Base-by-base conservation (phyloP, 2,113 vertebrate genomes). In the Lampris megalopsis region DNA sequence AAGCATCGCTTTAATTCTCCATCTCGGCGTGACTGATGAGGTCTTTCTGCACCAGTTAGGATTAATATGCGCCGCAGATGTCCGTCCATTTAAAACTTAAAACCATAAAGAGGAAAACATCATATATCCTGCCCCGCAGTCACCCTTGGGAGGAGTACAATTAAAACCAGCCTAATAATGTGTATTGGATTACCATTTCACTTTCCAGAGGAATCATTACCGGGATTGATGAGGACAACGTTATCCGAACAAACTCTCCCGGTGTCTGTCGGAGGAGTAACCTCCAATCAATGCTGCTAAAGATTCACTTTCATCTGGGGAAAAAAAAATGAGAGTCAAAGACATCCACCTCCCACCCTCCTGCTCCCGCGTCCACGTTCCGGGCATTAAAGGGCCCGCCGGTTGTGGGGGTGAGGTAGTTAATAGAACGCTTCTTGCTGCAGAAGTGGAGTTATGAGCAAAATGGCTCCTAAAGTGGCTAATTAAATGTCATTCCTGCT, bases 121-220 rank as follows among this genome's bases (percentile, higher is more conserved):
- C 36, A 63, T 75, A 68, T 82, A 83, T 77, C 42, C 75, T 76
- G 69, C 50, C 56, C 54, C 60, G 37, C 40, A 45, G 1, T 3
- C 54, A 67, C 66, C 49, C 45, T 13, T 43, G 71, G 82, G 83
- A 83, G 65, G 49, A 45, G 62, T 66, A 81, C 83, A 86, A 87
- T 91, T 90, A 89, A 88, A 88, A 88, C 50, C 82, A 82, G 71
- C 83, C 81, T 88, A 87, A 92, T 84, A 84, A 89, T 81, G 74
- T 81, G 81, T 72, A 89, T 88, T 85, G 82, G 82, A 92, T 92
- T 90, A 86, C 82, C 70, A 90, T 89, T 89, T 90, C 79, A 83
- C 66, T 77, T 87, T 88, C 82, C 68, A 62, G 56, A 74, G 58
- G 91, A 91, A 90, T 91, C 91, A 87, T 92, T 92, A 91, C 6